Conservation (phyloP, 2,797 vertebrate genomes). For the Tapirus indicus region DNA sequence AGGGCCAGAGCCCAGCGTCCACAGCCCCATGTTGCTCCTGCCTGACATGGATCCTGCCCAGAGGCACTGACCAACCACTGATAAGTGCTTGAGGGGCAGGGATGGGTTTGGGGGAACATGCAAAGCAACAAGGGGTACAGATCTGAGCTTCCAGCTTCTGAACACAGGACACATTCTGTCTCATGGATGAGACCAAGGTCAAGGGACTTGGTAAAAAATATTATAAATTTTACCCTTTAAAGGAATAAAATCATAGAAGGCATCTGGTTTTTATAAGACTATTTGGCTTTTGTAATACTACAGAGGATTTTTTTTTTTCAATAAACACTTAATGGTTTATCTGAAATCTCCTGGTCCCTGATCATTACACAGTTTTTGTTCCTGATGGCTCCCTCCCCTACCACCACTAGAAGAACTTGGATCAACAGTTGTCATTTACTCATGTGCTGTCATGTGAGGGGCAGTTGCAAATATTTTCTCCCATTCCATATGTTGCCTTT, state of each 20-base stretch:
- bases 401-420: too few species aligned
- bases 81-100: background rate
- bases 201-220: background rate
- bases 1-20: too few species aligned
- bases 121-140: background rate
- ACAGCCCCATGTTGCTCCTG: background rate
- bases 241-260: background rate
- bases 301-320: background rate
- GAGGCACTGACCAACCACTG: background rate
- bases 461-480: too few species aligned
- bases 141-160: background rate
- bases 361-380: too few species aligned
- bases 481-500: too few species aligned
- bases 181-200: background rate
- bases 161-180: background rate
- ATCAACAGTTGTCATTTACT: too few species aligned
- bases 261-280: background rate
- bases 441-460: too few species aligned
- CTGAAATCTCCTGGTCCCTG: background rate
- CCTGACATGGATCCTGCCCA: too few species aligned
- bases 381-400: too few species aligned
- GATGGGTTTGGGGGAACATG: background rate
- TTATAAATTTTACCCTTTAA: background rate
- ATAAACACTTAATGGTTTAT: background rate
- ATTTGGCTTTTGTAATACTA: background rate